Evolutionary conservation across 2,888 invertebrate species (phyloP).

Genomic region (Oligia strigilis): DNA sequence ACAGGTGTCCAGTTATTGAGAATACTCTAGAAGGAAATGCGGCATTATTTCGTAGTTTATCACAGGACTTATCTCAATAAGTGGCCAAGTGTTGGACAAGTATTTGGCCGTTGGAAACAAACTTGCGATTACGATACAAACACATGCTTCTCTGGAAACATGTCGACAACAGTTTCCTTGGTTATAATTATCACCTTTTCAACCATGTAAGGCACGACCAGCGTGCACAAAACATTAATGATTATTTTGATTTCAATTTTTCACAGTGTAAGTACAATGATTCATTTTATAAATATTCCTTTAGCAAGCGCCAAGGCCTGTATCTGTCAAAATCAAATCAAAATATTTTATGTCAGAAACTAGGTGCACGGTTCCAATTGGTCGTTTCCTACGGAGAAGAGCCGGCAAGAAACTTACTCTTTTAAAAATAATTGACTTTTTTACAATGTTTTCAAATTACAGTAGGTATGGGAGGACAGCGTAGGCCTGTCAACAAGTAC

Average conservation of each 20-base stretch:
- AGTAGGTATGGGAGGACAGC: no score
- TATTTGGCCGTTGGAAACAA: slow-evolving; percentile 1
- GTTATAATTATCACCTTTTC: background rate
- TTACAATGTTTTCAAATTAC: no score
- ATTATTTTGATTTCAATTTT: background rate
- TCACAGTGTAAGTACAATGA: background rate
- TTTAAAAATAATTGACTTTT: no score
- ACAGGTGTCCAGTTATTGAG: slow-evolving; percentile 2
- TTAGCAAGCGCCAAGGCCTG: background rate
- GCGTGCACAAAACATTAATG: background rate
- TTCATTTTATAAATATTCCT: slow-evolving; percentile 1
- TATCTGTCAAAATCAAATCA: background rate
- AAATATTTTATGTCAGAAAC: no score
- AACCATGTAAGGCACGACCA: slow-evolving; percentile 2
- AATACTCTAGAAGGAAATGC: background rate
- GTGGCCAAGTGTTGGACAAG: background rate
- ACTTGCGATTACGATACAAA: slow-evolving; percentile 1
- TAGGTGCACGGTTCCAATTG: no score
- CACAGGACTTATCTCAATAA: slow-evolving; percentile 1
- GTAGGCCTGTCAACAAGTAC: no score
- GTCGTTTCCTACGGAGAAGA: no score
- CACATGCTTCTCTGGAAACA: background rate
- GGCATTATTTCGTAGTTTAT: background rate
- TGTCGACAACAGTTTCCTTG: background rate
- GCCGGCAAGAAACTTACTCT: no score